Evolutionary conservation across 2,888 invertebrate genomes (phyloP), one percentile per base, ranked within the genome.

Genomic region (Petrophora chlorosata): DNA sequence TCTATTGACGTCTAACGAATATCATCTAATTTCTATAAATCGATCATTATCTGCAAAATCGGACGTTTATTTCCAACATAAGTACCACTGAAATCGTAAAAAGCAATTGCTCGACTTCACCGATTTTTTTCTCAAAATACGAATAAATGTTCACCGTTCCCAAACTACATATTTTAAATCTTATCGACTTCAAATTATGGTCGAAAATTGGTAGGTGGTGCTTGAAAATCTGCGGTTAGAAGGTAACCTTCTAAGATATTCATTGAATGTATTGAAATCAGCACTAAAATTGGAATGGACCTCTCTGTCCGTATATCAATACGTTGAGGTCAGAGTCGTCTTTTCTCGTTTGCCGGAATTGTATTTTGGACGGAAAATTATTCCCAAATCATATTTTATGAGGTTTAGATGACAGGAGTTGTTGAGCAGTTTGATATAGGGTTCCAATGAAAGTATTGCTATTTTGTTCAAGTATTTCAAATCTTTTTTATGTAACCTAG

Each of bases 181-280:
- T 36, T 57, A 48, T 17, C 0, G 0, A 9, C 0, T 0, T 0
- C 2, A 2, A 0, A 4, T 10, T 45, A 59, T 9, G 25, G 45
- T 13, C 34, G 8, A 43, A 52, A 46, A 29, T 42, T 8, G 35
- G 10, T 30, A 42, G 23, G 49, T 43, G 35, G 9, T 4, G 23
- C 9, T 35, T 25, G 26, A 47, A 51, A 34, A 30, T 17, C 12
- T 39, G 29, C 9, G 22, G 48, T 42, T 42, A 12, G 42, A 51
- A 53, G 56, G 55, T 57, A 52, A 48, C 56, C 73, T 67, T 61
- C 68, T 72, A 68, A 72, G 64, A 61, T 73, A 76, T 76, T 73
- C 74, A 75, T 73, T 69, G 73, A 62, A 73, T 70, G 67, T 70
- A 69, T 70, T 70, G 68, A 67, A 73, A 72, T 70, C 63, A 61